phyloP scores from a whole-genome alignment of 2,113 vertebrate species.

The Quiscalus mexicanus region DNA sequence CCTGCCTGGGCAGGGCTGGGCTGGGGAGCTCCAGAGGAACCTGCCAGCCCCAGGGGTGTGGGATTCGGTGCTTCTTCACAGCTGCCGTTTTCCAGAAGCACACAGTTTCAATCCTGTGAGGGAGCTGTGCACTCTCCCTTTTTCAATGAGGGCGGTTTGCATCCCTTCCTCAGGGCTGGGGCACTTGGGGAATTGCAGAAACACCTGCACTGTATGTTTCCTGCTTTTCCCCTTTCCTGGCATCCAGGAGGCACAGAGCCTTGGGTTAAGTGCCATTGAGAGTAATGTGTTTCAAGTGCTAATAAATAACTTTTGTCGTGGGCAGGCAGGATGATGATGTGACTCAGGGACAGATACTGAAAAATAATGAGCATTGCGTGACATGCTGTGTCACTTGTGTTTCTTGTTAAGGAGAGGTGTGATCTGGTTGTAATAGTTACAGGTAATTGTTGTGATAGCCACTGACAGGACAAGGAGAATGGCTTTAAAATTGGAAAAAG shows the following conservation, averaged over 20 bases:
- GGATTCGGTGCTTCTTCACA: too few relatives aligned
- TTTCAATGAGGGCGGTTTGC: not conserved
- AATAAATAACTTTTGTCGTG: not conserved
- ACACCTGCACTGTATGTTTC: not conserved
- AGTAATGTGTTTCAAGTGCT: not conserved
- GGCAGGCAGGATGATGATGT: not conserved
- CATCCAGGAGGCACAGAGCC: not conserved
- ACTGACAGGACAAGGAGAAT: not conserved
- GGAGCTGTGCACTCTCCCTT: fast-evolving
- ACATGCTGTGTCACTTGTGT: not conserved
- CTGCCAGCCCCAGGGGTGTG: fast-evolving
- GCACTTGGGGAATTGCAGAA: not conserved
- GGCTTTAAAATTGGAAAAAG: not conserved
- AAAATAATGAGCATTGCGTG: not conserved
- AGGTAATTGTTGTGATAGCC: not conserved
- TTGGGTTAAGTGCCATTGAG: not conserved
- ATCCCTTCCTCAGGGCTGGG: fast-evolving
- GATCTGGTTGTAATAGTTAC: not conserved
- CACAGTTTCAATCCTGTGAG: fast-evolving
- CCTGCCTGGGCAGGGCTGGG: not conserved
- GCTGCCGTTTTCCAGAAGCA: not conserved
- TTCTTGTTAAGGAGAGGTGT: not conserved
- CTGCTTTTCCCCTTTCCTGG: not conserved
- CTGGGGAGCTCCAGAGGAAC: fast-evolving
- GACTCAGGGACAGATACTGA: not conserved